These are phyloP conservation scores for Capitella teleta DNA, from an alignment of 1,140 invertebrate genomes.

Conservation along the genomic window DNA sequence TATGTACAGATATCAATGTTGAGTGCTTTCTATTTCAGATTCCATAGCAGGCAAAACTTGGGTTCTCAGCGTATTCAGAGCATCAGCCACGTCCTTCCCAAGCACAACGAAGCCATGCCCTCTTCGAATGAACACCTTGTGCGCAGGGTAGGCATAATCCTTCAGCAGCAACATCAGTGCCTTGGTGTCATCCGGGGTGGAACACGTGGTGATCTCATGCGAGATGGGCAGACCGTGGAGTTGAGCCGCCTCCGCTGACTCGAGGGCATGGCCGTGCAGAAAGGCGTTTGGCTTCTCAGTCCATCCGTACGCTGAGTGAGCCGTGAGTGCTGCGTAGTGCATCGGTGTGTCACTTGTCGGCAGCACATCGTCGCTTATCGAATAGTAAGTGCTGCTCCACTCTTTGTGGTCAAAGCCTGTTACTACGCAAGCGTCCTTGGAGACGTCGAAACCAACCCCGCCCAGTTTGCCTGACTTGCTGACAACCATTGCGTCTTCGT, in stretches of 20 bases:
- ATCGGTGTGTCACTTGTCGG: constrained; percentile 10
- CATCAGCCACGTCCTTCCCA: constrained; percentile 2
- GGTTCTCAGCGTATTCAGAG: constrained; percentile 1
- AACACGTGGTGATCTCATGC: constrained; percentile 3
- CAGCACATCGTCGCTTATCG: not conserved
- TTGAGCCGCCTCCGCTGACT: not conserved
- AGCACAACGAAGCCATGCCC: constrained; percentile 8
- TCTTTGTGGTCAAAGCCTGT: not conserved
- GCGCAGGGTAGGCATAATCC: constrained; percentile 2
- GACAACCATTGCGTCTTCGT: constrained; percentile 4
- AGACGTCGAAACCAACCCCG: not conserved
- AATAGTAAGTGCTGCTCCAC: constrained; percentile 5
- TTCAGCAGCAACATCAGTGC: constrained; percentile 2
- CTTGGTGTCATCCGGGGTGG: constrained; percentile 3
- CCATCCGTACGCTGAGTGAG: not conserved
- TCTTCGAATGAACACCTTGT: constrained; percentile 6
- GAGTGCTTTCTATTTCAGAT: not conserved
- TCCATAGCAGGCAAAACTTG: constrained; percentile 1
- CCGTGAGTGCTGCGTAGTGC: not conserved
- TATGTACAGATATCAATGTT: not conserved
- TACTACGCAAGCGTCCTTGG: constrained; percentile 3
- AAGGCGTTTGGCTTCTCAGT: not conserved
- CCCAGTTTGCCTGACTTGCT: constrained; percentile 10
- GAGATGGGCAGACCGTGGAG: constrained; percentile 2
- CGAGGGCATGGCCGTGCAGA: constrained; percentile 7